Percentiles rank a stretch among this genome's conserved stretches.
Evolutionary conservation across 1,140 invertebrate species (phyloP).

Genomic region (Sminthurinus signatus): DNA sequence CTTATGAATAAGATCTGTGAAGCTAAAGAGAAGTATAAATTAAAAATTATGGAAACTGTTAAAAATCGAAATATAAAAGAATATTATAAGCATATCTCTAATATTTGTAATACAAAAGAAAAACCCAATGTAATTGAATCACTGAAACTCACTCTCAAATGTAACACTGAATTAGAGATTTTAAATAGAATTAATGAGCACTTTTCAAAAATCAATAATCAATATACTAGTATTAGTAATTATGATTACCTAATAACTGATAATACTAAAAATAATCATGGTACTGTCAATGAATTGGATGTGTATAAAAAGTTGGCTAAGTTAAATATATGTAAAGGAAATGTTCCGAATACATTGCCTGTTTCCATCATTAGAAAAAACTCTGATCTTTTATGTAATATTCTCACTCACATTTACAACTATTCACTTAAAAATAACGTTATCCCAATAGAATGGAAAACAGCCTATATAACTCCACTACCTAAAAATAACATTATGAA

Average conservation of each 20-base stretch:
- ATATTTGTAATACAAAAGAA: not conserved
- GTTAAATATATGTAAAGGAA: not conserved
- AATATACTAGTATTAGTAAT: not conserved
- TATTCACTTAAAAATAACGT: not conserved
- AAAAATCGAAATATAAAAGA: too few species aligned
- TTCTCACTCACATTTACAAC: not conserved
- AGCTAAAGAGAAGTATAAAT: too few species aligned
- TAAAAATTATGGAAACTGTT: too few species aligned
- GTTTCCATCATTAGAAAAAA: not conserved
- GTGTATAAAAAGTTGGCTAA: not conserved
- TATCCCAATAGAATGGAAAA: not conserved
- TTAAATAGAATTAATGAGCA: not conserved
- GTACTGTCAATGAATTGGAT: not conserved
- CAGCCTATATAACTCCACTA: not conserved
- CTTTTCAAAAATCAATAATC: conserved; percentile 4
- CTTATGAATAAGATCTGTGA: too few species aligned
- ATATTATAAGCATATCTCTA: not conserved
- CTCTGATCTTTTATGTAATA: not conserved
- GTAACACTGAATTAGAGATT: not conserved
- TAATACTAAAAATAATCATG: not conserved
- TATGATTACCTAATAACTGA: not conserved
- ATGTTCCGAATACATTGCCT: not conserved
- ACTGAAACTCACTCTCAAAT: not conserved
- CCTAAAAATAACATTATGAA: not conserved
- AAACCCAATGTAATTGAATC: not conserved